A percentile compares a stretch with the other conserved stretches of the same genome.
These are phyloP conservation scores for Lasiurus cinereus DNA, from an alignment of 2,113 vertebrate genomes.

Conservation along the genomic window DNA sequence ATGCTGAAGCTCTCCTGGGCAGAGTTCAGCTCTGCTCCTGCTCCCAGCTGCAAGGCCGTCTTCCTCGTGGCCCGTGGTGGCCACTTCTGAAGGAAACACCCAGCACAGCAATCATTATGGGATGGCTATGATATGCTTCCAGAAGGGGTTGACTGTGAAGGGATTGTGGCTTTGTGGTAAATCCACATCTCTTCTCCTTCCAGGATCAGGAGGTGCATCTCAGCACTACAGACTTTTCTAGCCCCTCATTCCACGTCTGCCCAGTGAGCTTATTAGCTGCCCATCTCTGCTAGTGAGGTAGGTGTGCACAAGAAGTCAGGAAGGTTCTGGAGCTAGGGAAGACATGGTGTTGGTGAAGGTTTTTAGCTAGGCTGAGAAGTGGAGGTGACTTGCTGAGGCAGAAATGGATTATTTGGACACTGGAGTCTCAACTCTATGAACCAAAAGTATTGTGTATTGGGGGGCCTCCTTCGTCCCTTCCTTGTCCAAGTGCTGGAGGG, in stretches of 20 bases:
- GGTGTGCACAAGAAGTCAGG: background rate
- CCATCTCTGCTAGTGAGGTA: background rate
- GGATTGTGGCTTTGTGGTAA: constrained; percentile 35
- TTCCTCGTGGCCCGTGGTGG: background rate
- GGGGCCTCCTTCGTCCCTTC: background rate
- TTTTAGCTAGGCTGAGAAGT: background rate
- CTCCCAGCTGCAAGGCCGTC: background rate
- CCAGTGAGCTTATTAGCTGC: background rate
- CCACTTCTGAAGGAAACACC: constrained; percentile 10
- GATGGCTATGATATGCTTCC: background rate
- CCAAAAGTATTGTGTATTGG: background rate
- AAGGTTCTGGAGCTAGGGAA: constrained; percentile 5
- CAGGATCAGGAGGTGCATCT: background rate
- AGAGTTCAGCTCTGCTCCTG: constrained; percentile 68
- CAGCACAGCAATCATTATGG: background rate
- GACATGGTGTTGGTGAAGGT: background rate
- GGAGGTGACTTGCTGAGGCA: background rate
- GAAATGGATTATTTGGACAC: background rate
- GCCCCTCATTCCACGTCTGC: background rate
- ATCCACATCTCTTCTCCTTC: constrained; percentile 22
- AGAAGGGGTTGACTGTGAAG: background rate
- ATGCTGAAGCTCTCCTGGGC: constrained; percentile 76
- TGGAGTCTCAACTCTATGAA: background rate
- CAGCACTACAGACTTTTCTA: background rate
- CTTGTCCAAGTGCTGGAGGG: background rate